Percentiles rank a stretch among this genome's conserved stretches.
These are phyloP conservation scores for Oegoconia quadripuncta DNA, from an alignment of 2,888 invertebrate species.

Conservation along the genomic window DNA sequence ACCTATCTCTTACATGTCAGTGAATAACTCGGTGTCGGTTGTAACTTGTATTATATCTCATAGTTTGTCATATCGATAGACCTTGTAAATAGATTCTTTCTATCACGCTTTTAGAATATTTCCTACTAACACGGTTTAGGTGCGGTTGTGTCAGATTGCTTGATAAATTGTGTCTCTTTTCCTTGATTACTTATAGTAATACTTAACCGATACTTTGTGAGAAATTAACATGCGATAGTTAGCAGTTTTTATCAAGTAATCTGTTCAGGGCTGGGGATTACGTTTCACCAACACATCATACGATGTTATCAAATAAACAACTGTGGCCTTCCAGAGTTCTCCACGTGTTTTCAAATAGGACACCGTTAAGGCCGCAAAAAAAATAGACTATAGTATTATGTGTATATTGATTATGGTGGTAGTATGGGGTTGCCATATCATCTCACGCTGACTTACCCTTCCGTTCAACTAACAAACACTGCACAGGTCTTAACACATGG, in stretches of 20 bases:
- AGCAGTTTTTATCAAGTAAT: conserved; percentile 56
- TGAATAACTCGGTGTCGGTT: conserved; percentile 69
- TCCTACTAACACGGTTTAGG: conserved; percentile 67
- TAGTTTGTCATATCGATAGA: conserved; percentile 45
- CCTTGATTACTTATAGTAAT: background rate
- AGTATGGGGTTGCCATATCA: conserved; percentile 70
- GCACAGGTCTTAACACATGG: conserved; percentile 70
- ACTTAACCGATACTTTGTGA: background rate
- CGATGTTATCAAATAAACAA: conserved; percentile 25
- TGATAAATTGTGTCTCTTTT: conserved; percentile 41
- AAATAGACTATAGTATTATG: conserved; percentile 46
- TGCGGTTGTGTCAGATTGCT: conserved; percentile 58
- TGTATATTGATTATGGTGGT: conserved; percentile 71
- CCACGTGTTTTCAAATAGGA: conserved; percentile 53
- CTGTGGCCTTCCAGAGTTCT: conserved; percentile 79
- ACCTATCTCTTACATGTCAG: conserved; percentile 44
- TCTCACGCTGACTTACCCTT: conserved; percentile 72
- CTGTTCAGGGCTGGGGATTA: conserved; percentile 46
- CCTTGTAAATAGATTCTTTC: conserved; percentile 63
- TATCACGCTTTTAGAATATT: conserved; percentile 73
- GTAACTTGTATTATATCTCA: conserved; percentile 27
- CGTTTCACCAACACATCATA: conserved; percentile 32
- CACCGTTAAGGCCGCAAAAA: conserved; percentile 53
- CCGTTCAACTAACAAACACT: conserved; percentile 71
- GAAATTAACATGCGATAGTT: too few species aligned